phyloP scores from a whole-genome alignment of 1,140 invertebrate species.

The Rhyzopertha dominica region DNA sequence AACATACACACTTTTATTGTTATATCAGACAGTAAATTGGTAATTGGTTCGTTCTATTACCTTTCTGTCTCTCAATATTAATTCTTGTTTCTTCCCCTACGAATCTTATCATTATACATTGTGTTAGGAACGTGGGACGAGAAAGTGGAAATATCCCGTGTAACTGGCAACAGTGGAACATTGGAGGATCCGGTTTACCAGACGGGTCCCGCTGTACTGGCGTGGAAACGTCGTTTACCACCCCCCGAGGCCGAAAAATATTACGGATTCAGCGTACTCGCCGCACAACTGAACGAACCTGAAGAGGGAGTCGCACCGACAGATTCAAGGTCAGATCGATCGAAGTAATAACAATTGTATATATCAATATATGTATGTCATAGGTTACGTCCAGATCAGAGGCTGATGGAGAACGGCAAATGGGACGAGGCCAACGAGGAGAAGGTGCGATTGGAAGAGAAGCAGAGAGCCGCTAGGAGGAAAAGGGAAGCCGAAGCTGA shows the following conservation, averaged over 20 bases:
- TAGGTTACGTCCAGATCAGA: conserved; percentile 90
- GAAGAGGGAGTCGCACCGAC: conserved; percentile 93
- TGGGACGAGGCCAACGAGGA: conserved; percentile 96
- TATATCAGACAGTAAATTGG: no score
- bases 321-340: conserved; percentile 73
- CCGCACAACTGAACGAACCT: conserved; percentile 92
- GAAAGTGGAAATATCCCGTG: conserved; percentile 90
- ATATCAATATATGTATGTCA: no score
- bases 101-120: no score
- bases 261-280: conserved; percentile 93
- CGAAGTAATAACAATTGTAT: conserved; percentile 19
- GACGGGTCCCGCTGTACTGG: conserved; percentile 74
- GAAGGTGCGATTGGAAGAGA: conserved; percentile 89
- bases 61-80: no score
- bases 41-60: no score
- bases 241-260: conserved; percentile 67
- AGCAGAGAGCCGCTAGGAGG: conserved; percentile 75
- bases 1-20: no score
- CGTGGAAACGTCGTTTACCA: conserved; percentile 81
- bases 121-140: conserved; percentile 94
- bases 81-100: no score
- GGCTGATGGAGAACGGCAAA: conserved; percentile 91
- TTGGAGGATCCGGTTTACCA: conserved; percentile 84
- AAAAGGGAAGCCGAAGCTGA: conserved; percentile 76
- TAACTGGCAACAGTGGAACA: conserved; percentile 67